phyloP scores from a whole-genome alignment of 2,113 vertebrate species.

The Myotis lucifugus region DNA sequence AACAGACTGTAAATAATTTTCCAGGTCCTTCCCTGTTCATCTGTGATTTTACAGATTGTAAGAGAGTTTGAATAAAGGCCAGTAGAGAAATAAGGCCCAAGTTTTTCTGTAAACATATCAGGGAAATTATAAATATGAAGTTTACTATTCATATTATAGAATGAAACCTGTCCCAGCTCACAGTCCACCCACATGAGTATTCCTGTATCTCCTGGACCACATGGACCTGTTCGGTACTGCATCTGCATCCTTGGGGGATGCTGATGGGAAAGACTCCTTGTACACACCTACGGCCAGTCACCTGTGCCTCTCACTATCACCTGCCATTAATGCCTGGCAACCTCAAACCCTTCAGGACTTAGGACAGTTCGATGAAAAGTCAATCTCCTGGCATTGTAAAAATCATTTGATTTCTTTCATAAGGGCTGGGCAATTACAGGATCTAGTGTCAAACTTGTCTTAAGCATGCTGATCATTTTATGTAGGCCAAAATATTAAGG shows the following conservation, averaged over 20 bases:
- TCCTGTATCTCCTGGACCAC: not conserved
- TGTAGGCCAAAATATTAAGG: not conserved
- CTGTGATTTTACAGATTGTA: not conserved
- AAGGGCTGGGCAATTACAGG: conserved; percentile 6
- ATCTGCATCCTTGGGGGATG: conserved; percentile 9
- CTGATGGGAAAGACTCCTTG: conserved; percentile 19
- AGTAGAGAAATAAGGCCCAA: conserved; percentile 51
- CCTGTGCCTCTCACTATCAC: conserved; percentile 47
- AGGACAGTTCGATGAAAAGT: not conserved
- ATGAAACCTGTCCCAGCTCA: conserved; percentile 29
- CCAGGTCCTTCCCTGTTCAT: not conserved
- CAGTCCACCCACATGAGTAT: conserved; percentile 29
- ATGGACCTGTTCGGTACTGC: not conserved
- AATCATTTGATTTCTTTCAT: conserved; percentile 44
- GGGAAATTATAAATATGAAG: conserved; percentile 51
- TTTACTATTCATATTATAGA: conserved; percentile 54
- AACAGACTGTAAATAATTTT: not conserved
- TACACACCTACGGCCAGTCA: not conserved
- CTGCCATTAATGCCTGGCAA: not conserved
- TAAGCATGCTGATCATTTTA: conserved; percentile 13
- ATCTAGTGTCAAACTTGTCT: conserved; percentile 36
- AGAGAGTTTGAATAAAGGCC: conserved; percentile 74
- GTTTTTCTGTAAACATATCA: conserved; percentile 57
- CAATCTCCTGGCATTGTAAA: not conserved
- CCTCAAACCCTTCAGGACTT: conserved; percentile 27